phyloP scores from a whole-genome alignment of 2,888 invertebrate species.

The Heliconius ethilla region DNA sequence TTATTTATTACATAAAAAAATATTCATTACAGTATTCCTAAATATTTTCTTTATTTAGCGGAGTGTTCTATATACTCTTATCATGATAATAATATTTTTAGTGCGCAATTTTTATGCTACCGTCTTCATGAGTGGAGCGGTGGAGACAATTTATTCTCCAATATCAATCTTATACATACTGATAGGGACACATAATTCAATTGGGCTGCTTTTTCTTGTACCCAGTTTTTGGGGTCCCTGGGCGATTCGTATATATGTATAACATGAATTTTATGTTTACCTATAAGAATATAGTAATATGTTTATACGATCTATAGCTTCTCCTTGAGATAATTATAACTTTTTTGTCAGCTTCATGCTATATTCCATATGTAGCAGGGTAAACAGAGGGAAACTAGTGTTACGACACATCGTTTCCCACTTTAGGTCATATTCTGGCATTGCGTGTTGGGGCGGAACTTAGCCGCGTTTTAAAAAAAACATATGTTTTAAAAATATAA shows the following conservation, averaged over 20 bases:
- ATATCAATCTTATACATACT: slow-evolving; percentile 51
- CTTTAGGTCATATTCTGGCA: too few relatives aligned
- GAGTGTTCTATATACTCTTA: slow-evolving; percentile 37
- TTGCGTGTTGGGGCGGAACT: too few relatives aligned
- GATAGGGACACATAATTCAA: slow-evolving; percentile 50
- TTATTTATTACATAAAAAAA: not conserved
- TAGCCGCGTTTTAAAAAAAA: too few relatives aligned
- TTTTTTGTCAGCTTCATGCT: too few relatives aligned
- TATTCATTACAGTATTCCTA: not conserved
- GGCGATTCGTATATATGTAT: slow-evolving; percentile 32
- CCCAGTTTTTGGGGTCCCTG: slow-evolving; percentile 32
- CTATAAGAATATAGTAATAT: not conserved
- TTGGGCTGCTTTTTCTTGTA: slow-evolving; percentile 45
- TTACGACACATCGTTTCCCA: too few relatives aligned
- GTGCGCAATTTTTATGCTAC: slow-evolving; percentile 36
- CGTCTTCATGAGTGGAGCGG: slow-evolving; percentile 39
- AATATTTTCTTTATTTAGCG: slow-evolving; percentile 17
- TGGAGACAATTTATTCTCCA: slow-evolving; percentile 50
- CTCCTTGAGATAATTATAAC: too few relatives aligned
- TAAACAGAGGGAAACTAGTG: too few relatives aligned
- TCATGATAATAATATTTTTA: slow-evolving; percentile 41
- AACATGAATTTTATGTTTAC: slow-evolving; percentile 35
- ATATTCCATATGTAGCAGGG: too few relatives aligned
- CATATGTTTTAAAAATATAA: not conserved
- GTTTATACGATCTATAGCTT: not conserved